These are phyloP conservation scores for Elegia similella DNA, from an alignment of 2,888 invertebrate genomes.

Conservation along the genomic window DNA sequence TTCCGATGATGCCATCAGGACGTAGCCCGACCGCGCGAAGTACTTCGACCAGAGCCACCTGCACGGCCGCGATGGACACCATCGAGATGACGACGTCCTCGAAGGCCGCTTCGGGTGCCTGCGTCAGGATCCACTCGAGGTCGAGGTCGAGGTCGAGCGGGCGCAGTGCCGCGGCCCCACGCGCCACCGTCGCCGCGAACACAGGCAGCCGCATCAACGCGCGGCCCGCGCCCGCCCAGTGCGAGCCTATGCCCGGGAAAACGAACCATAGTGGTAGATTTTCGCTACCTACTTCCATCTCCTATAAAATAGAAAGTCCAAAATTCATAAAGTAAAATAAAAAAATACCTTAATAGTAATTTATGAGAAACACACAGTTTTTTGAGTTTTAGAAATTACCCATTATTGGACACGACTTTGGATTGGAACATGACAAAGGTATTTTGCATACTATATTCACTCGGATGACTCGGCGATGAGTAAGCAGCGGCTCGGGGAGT, in stretches of 20 bases:
- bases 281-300: conserved; percentile 59
- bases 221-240: conserved; percentile 98
- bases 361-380: too few relatives aligned
- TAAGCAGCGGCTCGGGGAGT: too few relatives aligned
- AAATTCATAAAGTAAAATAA: neutral
- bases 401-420: too few relatives aligned
- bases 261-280: conserved; percentile 95
- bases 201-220: conserved; percentile 90
- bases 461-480: too few relatives aligned
- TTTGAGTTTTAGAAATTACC: too few relatives aligned
- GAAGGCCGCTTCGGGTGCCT: conserved; percentile 88
- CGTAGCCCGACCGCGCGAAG: conserved; percentile 87
- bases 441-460: too few relatives aligned
- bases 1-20: conserved; percentile 97
- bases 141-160: conserved; percentile 88
- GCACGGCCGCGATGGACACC: conserved; percentile 96
- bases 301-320: conserved; percentile 33
- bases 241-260: conserved; percentile 99
- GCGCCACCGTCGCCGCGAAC: conserved; percentile 89
- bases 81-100: conserved; percentile 95
- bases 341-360: too few relatives aligned
- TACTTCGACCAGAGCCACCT: conserved; percentile 96
- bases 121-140: conserved; percentile 89
- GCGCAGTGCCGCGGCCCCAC: conserved; percentile 88
- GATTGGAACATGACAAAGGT: too few relatives aligned